Percentiles rank a stretch among this genome's conserved stretches.
These are phyloP conservation scores for Triplophysa bombifrons DNA, from an alignment of 2,797 vertebrate species.

Conservation along the genomic window DNA sequence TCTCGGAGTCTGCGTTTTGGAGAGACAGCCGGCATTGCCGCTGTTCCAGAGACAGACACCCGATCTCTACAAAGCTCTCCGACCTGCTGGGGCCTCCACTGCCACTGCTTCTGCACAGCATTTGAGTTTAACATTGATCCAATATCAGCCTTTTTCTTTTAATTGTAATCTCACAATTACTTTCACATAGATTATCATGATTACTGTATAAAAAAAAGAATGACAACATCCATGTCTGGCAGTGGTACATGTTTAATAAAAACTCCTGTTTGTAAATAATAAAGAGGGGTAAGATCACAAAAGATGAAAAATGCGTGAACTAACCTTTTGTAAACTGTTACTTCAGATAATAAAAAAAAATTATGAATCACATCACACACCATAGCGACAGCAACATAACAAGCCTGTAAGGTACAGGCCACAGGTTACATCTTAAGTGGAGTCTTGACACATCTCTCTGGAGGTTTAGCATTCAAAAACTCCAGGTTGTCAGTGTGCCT, in stretches of 20 bases:
- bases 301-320: neutral
- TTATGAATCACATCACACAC: neutral
- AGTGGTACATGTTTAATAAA: neutral
- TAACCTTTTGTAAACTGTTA: neutral
- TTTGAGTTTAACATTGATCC: constrained; percentile 27
- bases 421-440: constrained; percentile 15
- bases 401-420: neutral
- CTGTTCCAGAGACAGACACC: constrained; percentile 52
- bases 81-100: constrained; percentile 44
- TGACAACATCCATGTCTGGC: neutral
- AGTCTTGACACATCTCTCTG: constrained; percentile 29
- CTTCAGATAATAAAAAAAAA: neutral
- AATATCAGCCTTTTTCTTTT: constrained; percentile 19
- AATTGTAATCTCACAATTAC: neutral
- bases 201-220: neutral
- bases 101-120: constrained; percentile 31
- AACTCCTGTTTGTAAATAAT: neutral
- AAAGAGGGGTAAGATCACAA: neutral
- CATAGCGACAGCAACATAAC: neutral
- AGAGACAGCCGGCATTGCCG: constrained; percentile 35
- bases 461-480: constrained; percentile 34
- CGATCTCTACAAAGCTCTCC: constrained; percentile 50
- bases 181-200: neutral
- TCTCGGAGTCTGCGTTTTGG: constrained; percentile 43
- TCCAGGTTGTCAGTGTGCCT: neutral